Evolutionary conservation across 2,888 invertebrate genomes (phyloP), one percentile per base, ranked within the genome.

Genomic region (Tipula lateralis): DNA sequence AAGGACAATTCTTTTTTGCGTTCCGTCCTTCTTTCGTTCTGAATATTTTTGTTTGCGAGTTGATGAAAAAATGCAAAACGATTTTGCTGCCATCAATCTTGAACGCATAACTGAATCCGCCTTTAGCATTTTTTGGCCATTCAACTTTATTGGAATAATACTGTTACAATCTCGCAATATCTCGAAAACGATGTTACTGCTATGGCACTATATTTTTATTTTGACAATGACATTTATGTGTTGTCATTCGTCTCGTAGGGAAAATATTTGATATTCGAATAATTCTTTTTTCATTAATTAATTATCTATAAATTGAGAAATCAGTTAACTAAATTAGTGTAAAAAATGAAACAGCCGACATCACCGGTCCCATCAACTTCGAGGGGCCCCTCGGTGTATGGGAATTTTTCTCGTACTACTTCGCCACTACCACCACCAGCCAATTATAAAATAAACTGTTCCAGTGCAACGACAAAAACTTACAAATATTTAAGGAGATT

Each of bases 401-500:
- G 86, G 3, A 87, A 88, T 30, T 88, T 87, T 84, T 92, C 93
- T 1, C 90, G 93, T 86, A 92, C 92, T 87, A 92, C 92, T 7
- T 93, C 94, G 85, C 93, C 94, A 3, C 88, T 95, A 85, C 95
- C 95, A 85, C 92, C 93, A 19, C 95, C 95, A 30, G 93, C 92
- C 24, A 93, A 93, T 88, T 92, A 92, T 88, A 94, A 94, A 87
- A 92, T 93, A 83, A 93, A 94, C 87, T 94, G 94, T 87, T 94
- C 95, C 87, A 95, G 96, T 85, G 97, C 97, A 1, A 95, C 97
- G 80, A 94, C 96, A 81, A 97, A 98, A 91, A 93, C 96, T 86
- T 96, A 96, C 91, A 95, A 96, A 91, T 97, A 97, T 90, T 91
- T 98, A 84, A 91, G 96, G 86, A 93, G 97, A 88, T 91, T 97